Evolutionary conservation across 2,797 vertebrate genomes (phyloP), one percentile per base, ranked within the genome.

Genomic region (Lepilemur ruficaudatus): DNA sequence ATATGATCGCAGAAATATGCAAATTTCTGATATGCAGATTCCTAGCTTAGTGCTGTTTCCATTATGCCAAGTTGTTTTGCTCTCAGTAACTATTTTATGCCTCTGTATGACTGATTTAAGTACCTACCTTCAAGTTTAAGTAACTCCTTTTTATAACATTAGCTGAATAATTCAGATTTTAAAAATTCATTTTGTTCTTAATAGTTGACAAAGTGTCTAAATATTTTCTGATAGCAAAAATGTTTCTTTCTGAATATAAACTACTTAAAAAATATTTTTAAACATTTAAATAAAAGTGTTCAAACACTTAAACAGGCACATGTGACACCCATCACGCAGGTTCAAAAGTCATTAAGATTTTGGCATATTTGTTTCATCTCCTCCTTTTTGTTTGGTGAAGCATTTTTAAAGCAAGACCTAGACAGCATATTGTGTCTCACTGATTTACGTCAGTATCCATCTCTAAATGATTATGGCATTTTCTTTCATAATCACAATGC

Each of bases 181-280:
- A 73, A 63, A 83, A 78, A 41, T 55, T 72, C 0, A 75, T 73
- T 89, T 94, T 84, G 41, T 67, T 82, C 55, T 43, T 80, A 50
- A 46, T 46, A 76, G 28, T 90, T 87, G 90, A 35, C 61, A 41
- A 72, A 79, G 32, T 80, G 73, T 41, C 70, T 96, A 79, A 69
- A 61, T 83, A 78, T 80, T 88, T 97, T 67, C 92, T 96, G 93
- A 81, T 48, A 35, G 69, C 83, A 83, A 97, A 89, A 86, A 93
- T 86, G 11, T 70, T 86, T 82, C 12, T 57, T 91, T 91, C 38
- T 76, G n/a, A 83, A n/a, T 55, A 84, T 87, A 90, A 9, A 30
- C 15, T 70, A 70, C 30, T 30, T 89, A 82, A 81, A 84, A 86
- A 88, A 85, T 63, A 72, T 57, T 72, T 87, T 73, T 50, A 93